Evolutionary conservation across 2,113 vertebrate species (phyloP).

Genomic region (Poeciliopsis occidentalis): DNA sequence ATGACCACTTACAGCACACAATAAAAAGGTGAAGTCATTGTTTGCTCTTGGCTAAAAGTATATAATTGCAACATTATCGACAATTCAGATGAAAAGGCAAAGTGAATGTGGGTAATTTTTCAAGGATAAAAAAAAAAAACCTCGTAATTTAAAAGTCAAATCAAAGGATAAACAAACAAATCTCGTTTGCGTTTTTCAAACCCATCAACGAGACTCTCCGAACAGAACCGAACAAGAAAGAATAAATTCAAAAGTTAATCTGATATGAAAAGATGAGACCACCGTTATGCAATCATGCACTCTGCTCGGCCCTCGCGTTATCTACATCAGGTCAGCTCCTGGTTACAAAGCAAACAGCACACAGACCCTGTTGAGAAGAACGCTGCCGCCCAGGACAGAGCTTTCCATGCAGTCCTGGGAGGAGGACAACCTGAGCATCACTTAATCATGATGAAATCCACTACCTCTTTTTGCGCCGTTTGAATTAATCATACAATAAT

Average conservation of each 20-base stretch:
- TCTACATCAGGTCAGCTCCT: conserved; percentile 28
- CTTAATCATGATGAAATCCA: background rate
- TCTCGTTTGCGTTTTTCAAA: background rate
- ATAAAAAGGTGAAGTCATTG: conserved; percentile 59
- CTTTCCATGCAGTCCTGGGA: conserved; percentile 14
- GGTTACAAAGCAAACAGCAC: conserved; percentile 64
- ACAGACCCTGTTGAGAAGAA: conserved; percentile 23
- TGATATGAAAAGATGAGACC: background rate
- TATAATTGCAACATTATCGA: conserved; percentile 48
- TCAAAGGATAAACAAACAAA: conserved; percentile 3
- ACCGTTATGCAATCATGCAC: conserved; percentile 34
- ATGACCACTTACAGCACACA: conserved; percentile 53
- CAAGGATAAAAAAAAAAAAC: background rate
- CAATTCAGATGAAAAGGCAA: conserved; percentile 7
- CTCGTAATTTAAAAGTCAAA: background rate
- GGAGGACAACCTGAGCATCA: background rate
- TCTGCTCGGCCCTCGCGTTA: conserved; percentile 20
- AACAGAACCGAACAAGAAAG: conserved; percentile 5
- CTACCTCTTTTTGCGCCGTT: background rate
- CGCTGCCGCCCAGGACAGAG: conserved; percentile 17
- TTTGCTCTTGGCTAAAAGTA: conserved; percentile 61
- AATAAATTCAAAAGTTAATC: background rate
- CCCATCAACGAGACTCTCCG: background rate
- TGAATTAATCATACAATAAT: background rate
- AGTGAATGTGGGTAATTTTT: background rate